Evolutionary conservation across 2,797 vertebrate genomes (phyloP).

Genomic region (Lacerta agilis): DNA sequence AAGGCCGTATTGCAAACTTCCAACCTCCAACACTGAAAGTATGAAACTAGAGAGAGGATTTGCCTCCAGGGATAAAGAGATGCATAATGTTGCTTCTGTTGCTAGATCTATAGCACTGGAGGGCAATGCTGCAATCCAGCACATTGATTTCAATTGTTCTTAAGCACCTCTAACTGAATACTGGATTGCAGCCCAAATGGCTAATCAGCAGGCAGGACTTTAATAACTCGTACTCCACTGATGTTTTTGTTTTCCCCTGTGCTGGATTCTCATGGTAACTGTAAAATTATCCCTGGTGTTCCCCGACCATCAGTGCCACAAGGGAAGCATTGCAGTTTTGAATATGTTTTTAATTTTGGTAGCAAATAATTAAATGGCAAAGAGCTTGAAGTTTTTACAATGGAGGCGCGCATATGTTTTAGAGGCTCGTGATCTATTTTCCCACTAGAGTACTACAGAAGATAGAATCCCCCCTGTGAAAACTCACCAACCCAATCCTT

Average conservation of each 20-base stretch:
- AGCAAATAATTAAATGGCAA: slow-evolving; percentile 27
- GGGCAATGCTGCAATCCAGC: neutral
- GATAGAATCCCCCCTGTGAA: slow-evolving; percentile 19
- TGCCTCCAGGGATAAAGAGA: neutral
- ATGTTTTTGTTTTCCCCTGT: neutral
- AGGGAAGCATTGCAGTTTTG: slow-evolving; percentile 10
- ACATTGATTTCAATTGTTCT: neutral
- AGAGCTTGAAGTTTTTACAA: slow-evolving; percentile 22
- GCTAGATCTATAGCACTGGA: neutral
- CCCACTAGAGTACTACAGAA: slow-evolving; percentile 34
- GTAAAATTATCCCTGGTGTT: slow-evolving; percentile 1
- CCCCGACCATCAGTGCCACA: neutral
- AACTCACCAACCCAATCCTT: slow-evolving; percentile 12
- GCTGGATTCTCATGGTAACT: slow-evolving; percentile 11
- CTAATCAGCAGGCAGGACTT: slow-evolving; percentile 12
- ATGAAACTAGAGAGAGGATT: neutral
- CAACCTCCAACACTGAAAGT: neutral
- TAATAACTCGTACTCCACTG: slow-evolving; percentile 5
- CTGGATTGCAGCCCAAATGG: slow-evolving; percentile 9
- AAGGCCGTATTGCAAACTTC: neutral
- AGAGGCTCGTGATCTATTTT: slow-evolving; percentile 29
- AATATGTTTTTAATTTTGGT: slow-evolving; percentile 35
- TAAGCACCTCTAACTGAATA: slow-evolving; percentile 10
- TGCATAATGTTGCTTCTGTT: neutral
- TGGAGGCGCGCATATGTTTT: slow-evolving; percentile 20